Evolutionary conservation across 2,888 invertebrate species (phyloP), one percentile per base, ranked within the genome.

Genomic region (Lomographa bimaculata): DNA sequence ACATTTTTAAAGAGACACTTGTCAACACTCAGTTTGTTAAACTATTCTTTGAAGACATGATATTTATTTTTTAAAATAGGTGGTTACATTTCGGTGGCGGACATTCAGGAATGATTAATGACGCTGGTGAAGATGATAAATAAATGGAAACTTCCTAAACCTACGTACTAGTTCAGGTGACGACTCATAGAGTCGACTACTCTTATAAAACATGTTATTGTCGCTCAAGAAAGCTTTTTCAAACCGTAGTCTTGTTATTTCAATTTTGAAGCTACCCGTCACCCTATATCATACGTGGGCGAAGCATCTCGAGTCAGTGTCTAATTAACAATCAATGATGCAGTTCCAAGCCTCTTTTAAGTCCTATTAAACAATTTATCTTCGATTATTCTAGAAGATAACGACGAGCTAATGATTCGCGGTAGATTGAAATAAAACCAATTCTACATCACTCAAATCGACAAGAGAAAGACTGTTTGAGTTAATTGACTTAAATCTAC

Each of bases 31-130:
- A 14, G 4, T 3, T 14, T 14, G 4, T 14, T 14, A 2, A 14
- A 4, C 14, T 14, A 14, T 14, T 14, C 14, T 14, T 14, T 14
- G 4, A 14, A 14, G 14, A 3, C n/a, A 3, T 4, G 14, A 14
- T 14, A 2, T 4, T 3, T 3, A 14, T 1, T 24, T n/a, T 26
- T 14, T 32, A 34, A 43, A 28, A 32, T 42, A 36, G 42, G 42
- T 43, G 42, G 42, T 36, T 32, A 27, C 27, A 32, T 23, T 32
- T 43, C 36, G 42, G 42, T 43, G 42, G 42, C 42, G 42, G 42
- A 37, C 28, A 27, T 19, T 43, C 18, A 36, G 42, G 42, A 43
- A 43, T 43, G 42, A 43, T 43, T 24, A 24, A 43, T 43, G 42
- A 37, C 9, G 17, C 18, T 27, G 23, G 23, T 43, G 36, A 37